phyloP scores from a whole-genome alignment of 2,888 invertebrate species.

The Pterostichus niger region DNA sequence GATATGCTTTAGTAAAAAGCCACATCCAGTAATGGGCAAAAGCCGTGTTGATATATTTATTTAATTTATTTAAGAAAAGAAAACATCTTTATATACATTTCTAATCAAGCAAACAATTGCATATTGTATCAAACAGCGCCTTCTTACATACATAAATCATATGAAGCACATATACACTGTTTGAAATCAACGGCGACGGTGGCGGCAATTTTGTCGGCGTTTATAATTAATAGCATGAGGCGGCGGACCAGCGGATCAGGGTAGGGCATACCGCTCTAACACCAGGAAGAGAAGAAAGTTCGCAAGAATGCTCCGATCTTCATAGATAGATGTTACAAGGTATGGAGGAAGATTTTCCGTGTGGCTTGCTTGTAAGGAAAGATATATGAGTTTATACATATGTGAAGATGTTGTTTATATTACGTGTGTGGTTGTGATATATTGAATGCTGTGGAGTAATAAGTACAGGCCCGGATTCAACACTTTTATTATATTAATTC shows the following conservation, averaged over 20 bases:
- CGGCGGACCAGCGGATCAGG: neutral
- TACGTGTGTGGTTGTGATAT: neutral
- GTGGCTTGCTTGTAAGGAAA: constrained; percentile 11
- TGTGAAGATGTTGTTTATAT: constrained; percentile 6
- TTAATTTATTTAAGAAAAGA: no score
- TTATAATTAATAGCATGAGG: constrained; percentile 28
- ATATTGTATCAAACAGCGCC: no score
- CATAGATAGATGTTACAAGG: neutral
- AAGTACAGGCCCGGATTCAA: neutral
- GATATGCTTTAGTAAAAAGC: no score
- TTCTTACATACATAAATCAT: no score
- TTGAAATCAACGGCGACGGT: neutral
- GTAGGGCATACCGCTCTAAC: constrained; percentile 11
- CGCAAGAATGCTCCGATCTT: constrained; percentile 12
- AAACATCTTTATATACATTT: no score
- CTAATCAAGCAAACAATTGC: no score
- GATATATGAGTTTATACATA: constrained; percentile 37
- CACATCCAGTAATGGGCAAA: no score
- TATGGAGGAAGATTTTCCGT: constrained; percentile 18
- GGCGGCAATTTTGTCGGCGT: constrained; percentile 30
- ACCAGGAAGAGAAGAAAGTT: constrained; percentile 34
- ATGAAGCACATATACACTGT: no score
- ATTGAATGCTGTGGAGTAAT: neutral
- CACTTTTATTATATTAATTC: no score
- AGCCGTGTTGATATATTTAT: no score